Evolutionary conservation across 2,888 invertebrate species (phyloP).

Genomic region (Plagodis pulveraria): DNA sequence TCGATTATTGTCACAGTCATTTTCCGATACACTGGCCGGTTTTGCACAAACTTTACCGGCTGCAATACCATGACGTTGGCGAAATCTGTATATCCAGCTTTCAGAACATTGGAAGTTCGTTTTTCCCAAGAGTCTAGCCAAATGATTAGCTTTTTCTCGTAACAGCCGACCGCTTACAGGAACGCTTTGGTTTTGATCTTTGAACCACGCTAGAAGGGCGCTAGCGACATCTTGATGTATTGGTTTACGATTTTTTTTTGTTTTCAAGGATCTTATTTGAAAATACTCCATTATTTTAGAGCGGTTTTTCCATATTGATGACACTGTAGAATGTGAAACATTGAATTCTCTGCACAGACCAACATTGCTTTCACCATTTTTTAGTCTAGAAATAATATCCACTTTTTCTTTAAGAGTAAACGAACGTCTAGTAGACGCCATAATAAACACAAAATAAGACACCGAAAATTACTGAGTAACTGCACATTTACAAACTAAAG

Average conservation of each 20-base stretch:
- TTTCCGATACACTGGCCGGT: neutral
- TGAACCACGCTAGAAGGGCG: constrained; percentile 42
- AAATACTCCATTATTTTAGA: constrained; percentile 38
- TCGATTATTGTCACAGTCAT: neutral
- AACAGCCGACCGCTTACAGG: constrained; percentile 20
- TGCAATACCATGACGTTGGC: constrained; percentile 43
- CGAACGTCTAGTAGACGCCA: neutral
- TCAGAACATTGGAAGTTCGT: constrained; percentile 38
- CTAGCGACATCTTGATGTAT: constrained; percentile 40
- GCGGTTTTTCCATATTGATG: constrained; percentile 42
- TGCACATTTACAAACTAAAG: too few species aligned
- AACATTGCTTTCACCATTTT: neutral
- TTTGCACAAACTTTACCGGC: neutral
- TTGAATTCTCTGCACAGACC: neutral
- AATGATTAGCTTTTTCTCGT: constrained; percentile 35
- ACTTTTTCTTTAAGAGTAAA: neutral
- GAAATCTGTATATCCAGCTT: constrained; percentile 44
- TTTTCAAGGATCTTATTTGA: constrained; percentile 43
- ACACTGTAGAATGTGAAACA: constrained; percentile 30
- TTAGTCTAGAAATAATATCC: neutral
- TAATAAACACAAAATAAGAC: too few species aligned
- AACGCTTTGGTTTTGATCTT: constrained; percentile 37
- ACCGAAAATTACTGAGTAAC: too few species aligned
- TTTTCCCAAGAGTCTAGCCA: constrained; percentile 32
- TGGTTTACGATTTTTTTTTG: constrained; percentile 41